phyloP scores from a whole-genome alignment of 2,888 invertebrate genomes.

The Sinhomidia bicolor region DNA sequence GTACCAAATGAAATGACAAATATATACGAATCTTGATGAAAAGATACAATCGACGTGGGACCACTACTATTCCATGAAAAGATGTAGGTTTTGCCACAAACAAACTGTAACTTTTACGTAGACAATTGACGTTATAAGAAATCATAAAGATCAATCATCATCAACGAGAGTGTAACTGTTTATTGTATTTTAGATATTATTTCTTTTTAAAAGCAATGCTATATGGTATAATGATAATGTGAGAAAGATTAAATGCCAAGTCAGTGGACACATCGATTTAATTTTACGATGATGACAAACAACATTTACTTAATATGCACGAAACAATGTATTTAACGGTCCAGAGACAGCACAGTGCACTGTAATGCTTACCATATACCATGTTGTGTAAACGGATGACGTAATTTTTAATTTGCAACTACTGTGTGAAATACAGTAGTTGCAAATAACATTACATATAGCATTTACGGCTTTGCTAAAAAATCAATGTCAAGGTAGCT shows the following conservation, averaged over 20 bases:
- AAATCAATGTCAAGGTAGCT: no score
- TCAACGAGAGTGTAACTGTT: neutral
- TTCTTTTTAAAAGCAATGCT: no score
- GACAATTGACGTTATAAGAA: neutral
- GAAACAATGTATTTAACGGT: conserved; percentile 3
- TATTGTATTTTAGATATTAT: neutral
- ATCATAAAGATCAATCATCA: neutral
- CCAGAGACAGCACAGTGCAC: neutral
- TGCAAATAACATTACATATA: no score
- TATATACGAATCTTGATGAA: conserved; percentile 6
- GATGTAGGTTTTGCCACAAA: neutral
- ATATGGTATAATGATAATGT: neutral
- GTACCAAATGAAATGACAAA: conserved; percentile 34
- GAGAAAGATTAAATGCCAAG: neutral
- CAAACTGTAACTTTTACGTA: neutral
- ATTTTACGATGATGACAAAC: neutral
- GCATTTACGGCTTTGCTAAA: no score
- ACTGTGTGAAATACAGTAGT: no score
- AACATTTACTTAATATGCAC: neutral
- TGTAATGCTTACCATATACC: no score
- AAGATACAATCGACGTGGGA: conserved; percentile 46
- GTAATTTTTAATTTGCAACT: no score
- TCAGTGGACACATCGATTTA: conserved; percentile 6
- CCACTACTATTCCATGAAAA: conserved; percentile 8
- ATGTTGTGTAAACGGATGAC: no score